Percentiles rank a stretch among this genome's conserved stretches.
These are phyloP conservation scores for Entosphenus tridentatus DNA, from an alignment of 2,113 vertebrate genomes.

Conservation along the genomic window DNA sequence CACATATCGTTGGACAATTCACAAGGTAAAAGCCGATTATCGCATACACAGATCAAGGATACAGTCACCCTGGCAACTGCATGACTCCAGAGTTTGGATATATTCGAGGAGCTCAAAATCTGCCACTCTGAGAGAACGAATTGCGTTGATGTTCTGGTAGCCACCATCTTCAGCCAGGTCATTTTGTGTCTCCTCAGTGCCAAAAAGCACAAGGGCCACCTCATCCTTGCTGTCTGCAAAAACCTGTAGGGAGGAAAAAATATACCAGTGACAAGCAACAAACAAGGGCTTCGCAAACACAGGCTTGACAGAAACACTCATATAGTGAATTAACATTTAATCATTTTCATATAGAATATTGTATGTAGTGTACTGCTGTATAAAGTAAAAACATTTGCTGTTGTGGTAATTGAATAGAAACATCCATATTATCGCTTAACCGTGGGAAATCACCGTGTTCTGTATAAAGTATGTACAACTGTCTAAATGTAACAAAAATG, in stretches of 20 bases:
- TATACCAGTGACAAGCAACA: not conserved
- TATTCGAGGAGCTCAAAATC: conserved; percentile 72
- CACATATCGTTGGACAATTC: too few species aligned
- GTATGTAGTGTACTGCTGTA: too few species aligned
- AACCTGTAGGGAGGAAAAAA: conserved; percentile 29
- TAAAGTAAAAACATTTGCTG: not conserved
- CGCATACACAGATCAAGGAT: conserved; percentile 31
- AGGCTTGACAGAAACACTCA: not conserved
- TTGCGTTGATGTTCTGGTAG: conserved; percentile 61
- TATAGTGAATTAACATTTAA: not conserved
- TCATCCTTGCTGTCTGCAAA: conserved; percentile 83
- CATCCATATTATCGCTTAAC: not conserved
- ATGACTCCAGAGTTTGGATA: conserved; percentile 39
- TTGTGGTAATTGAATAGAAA: not conserved
- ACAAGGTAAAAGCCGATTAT: too few species aligned
- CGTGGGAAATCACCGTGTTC: too few species aligned
- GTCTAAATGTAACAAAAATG: too few species aligned
- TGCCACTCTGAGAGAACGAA: conserved; percentile 41
- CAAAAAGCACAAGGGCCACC: conserved; percentile 58
- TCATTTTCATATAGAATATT: too few species aligned
- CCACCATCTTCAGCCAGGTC: conserved; percentile 28
- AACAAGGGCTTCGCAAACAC: not conserved
- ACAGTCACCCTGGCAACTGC: conserved; percentile 57
- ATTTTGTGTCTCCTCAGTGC: conserved; percentile 49
- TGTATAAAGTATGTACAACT: too few species aligned